Percentiles rank a stretch among this genome's conserved stretches.
Conservation (phyloP, 2,797 vertebrate species). For the Oreortyx pictus region DNA sequence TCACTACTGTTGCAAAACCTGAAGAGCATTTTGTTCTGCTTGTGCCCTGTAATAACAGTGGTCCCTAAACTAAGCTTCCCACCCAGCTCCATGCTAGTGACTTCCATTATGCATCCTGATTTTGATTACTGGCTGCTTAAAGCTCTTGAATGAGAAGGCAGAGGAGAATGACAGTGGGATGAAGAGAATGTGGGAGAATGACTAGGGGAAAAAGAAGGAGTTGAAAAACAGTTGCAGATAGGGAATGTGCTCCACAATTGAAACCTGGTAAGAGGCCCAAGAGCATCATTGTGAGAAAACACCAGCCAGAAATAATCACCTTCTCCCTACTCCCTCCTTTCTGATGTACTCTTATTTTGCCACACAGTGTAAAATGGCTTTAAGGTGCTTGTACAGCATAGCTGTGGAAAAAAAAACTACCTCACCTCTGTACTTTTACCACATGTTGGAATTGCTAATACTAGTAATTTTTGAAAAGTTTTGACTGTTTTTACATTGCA, state of each 20-base stretch:
- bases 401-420: not conserved
- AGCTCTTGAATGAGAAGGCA: not conserved
- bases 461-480: not conserved
- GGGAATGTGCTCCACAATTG: not conserved
- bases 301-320: not conserved
- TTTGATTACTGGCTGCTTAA: not conserved
- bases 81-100: not conserved
- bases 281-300: not conserved
- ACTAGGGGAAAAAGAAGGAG: not conserved
- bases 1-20: not conserved
- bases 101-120: not conserved
- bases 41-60: not conserved
- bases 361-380: fast-evolving
- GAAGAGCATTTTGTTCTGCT: not conserved
- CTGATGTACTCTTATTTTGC: not conserved
- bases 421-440: not conserved
- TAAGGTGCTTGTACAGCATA: not conserved
- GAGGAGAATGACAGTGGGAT: not conserved
- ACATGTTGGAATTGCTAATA: not conserved
- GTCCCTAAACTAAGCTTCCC: not conserved
- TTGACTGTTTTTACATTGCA: not conserved
- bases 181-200: too few species aligned
- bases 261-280: not conserved
- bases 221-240: not conserved
- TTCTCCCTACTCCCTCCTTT: not conserved